phyloP scores from a whole-genome alignment of 2,888 invertebrate species.

The Mesoligia furuncula region DNA sequence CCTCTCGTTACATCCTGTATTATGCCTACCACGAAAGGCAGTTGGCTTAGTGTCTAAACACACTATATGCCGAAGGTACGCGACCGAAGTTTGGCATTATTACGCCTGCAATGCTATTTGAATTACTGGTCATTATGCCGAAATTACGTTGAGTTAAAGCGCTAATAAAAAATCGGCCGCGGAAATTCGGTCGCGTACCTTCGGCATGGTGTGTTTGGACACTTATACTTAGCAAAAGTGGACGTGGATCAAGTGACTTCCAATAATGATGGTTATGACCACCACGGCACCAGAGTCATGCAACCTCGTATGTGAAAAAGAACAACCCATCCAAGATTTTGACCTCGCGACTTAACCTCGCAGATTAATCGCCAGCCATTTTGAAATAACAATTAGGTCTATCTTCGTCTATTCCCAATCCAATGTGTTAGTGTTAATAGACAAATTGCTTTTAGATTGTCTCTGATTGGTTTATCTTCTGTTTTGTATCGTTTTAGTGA shows the following conservation, averaged over 20 bases:
- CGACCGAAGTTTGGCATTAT: no score
- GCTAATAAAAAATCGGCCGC: no score
- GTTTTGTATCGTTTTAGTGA: not conserved
- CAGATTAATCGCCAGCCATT: conserved; percentile 15
- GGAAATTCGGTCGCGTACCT: no score
- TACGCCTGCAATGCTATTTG: no score
- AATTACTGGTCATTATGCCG: no score
- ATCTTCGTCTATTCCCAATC: not conserved
- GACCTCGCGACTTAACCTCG: conserved; percentile 7
- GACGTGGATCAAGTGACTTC: no score
- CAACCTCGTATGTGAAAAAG: not conserved
- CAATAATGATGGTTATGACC: not conserved
- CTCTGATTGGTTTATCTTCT: conserved; percentile 33
- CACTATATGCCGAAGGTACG: no score
- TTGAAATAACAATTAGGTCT: conserved; percentile 20
- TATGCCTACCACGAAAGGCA: not conserved
- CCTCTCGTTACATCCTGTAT: not conserved
- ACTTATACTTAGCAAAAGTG: not conserved
- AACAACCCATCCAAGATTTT: not conserved
- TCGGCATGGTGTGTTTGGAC: no score
- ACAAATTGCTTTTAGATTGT: conserved; percentile 32
- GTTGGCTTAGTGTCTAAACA: not conserved
- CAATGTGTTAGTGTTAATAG: conserved; percentile 16
- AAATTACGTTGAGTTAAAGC: no score
- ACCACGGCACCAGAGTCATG: not conserved